Evolutionary conservation across 2,888 invertebrate species (phyloP).

Genomic region (Himalopsyche anomala): DNA sequence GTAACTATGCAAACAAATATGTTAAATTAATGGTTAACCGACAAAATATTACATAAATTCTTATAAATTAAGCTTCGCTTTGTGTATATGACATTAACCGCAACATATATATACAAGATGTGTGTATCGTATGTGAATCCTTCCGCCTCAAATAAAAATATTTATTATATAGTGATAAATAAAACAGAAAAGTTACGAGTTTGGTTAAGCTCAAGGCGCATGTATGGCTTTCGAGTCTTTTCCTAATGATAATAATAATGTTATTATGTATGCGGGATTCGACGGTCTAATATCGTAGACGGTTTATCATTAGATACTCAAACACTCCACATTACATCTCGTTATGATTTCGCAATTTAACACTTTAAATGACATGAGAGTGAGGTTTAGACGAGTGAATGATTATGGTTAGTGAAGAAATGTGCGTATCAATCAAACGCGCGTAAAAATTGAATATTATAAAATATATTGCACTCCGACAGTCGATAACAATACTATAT

Average conservation of each 20-base stretch:
- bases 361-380: constrained; percentile 37
- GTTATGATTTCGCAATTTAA: constrained; percentile 11
- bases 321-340: constrained; percentile 34
- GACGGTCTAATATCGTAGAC: not conserved
- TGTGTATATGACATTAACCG: constrained; percentile 56
- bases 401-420: constrained; percentile 42
- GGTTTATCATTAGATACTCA: constrained; percentile 24
- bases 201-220: constrained; percentile 1
- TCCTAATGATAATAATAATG: constrained; percentile 19
- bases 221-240: constrained; percentile 13
- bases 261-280: constrained; percentile 17
- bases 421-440: constrained; percentile 38
- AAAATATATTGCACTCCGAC: not conserved
- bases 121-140: constrained; percentile 52
- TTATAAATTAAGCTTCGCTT: constrained; percentile 60
- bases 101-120: constrained; percentile 40
- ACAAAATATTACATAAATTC: constrained; percentile 45
- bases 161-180: constrained; percentile 39
- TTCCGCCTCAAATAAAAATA: constrained; percentile 56
- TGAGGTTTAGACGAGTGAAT: not conserved
- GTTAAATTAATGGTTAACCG: constrained; percentile 48
- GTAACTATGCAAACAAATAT: constrained; percentile 49
- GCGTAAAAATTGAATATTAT: constrained; percentile 28
- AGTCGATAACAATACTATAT: not conserved
- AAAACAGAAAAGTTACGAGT: not conserved